phyloP scores from a whole-genome alignment of 2,113 vertebrate species.

The Labrus mixtus region DNA sequence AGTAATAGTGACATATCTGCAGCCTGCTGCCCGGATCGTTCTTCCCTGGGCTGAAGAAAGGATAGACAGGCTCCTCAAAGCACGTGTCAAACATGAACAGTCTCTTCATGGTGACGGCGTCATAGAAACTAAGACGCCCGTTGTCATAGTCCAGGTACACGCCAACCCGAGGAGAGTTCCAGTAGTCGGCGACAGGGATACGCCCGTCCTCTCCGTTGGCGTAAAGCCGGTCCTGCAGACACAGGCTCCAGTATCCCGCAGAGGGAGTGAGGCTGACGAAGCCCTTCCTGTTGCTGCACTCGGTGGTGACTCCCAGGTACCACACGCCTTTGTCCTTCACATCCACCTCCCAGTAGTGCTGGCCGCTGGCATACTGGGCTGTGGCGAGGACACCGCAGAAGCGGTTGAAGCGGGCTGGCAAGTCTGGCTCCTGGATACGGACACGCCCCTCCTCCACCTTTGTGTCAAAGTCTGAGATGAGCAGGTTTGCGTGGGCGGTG shows the following conservation, averaged over 20 bases:
- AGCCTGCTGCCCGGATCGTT: conserved; percentile 83
- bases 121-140: conserved; percentile 83
- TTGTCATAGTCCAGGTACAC: conserved; percentile 85
- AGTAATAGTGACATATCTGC: conserved; percentile 86
- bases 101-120: conserved; percentile 85
- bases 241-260: conserved; percentile 85
- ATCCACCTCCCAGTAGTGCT: conserved; percentile 88
- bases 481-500: conserved; percentile 82
- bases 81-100: conserved; percentile 82
- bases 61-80: conserved; percentile 82
- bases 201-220: conserved; percentile 84
- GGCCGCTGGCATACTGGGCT: conserved; percentile 80
- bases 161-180: conserved; percentile 84
- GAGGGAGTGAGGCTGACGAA: conserved; percentile 82
- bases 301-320: conserved; percentile 85
- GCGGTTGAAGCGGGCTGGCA: conserved; percentile 80
- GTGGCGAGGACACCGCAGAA: conserved; percentile 84
- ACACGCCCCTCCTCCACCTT: conserved; percentile 82
- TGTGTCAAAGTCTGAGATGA: conserved; percentile 83
- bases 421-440: conserved; percentile 80
- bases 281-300: conserved; percentile 85
- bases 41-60: conserved; percentile 87
- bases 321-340: conserved; percentile 86
- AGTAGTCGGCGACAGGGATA: conserved; percentile 82
- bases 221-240: conserved; percentile 83